Base-by-base conservation (phyloP, 2,888 invertebrate genomes). In the Meghimatium bilineatum region DNA sequence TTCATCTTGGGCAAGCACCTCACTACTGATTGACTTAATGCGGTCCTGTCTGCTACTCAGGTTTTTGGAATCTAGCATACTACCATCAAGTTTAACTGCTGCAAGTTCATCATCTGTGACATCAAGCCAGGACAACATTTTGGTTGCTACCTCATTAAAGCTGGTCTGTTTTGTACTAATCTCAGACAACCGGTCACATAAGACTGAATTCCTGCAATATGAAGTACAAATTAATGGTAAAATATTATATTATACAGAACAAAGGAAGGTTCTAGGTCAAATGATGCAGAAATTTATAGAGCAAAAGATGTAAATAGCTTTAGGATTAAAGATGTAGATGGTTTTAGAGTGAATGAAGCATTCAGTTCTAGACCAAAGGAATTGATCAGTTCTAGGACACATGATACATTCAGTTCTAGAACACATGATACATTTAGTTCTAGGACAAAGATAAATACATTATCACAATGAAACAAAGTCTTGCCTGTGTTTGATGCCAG, bases 91-190 rank as follows among this genome's bases (percentile, higher is more conserved):
- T 81, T 89, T 86, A 49, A 89, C 87, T 96, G 96, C 86, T 67
- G 88, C 89, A 36, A 92, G 84, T 86, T 91, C 90, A 56, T 88
- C 1, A 97, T 94, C 85, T 96, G 95, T 98, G 90, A 96, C 96
- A 89, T 96, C 96, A 88, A 99, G 97, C 99, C 99, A 99, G 10
- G 97, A 96, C 82, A 98, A 95, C 81, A 99, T 95, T 92, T 99
- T 98, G 90, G 96, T 96, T 36, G 98, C 95, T 0, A 98, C 98
- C 93, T 99, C 99, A 93, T 99, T 97, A 95, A 99, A 97, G 94
- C 99, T 98, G 0, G 99, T 98, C 69, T 99, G 96, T 88, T 98
- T 96, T 67, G 99, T 94, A 23, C 98, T 94, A 0, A 98, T 97
- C 90, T 97, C 96, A 93, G 98, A 98, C 87, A 99, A 94, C 92